Percentiles rank a stretch among this genome's conserved stretches.
phyloP scores from a whole-genome alignment of 1,140 invertebrate species.

The Drosophila nigromelanica region DNA sequence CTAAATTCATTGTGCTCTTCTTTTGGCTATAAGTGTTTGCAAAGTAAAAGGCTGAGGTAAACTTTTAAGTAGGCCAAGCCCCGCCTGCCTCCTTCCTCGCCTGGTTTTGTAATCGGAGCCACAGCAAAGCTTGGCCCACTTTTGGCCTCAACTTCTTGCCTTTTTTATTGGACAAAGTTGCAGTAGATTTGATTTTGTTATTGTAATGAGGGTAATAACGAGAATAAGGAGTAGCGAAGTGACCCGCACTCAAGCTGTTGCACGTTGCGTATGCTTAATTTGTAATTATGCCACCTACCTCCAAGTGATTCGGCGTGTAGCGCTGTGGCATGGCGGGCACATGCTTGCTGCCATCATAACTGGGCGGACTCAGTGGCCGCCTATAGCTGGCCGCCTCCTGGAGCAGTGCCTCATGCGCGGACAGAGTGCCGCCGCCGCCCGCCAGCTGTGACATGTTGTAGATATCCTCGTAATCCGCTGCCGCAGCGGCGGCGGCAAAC shows the following conservation, averaged over 20 bases:
- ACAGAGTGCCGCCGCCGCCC: slow-evolving; percentile 21
- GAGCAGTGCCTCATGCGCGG: slow-evolving; percentile 71
- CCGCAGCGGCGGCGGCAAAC: slow-evolving; percentile 68
- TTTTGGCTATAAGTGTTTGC: slow-evolving; percentile 8
- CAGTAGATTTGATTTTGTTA: slow-evolving; percentile 4
- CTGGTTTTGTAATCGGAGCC: background rate
- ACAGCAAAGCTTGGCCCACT: background rate
- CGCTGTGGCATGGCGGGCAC: slow-evolving; percentile 77
- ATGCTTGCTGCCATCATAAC: slow-evolving; percentile 82
- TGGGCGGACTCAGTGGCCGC: slow-evolving; percentile 83
- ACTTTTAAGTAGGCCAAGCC: slow-evolving; percentile 7
- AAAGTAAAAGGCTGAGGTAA: slow-evolving; percentile 1
- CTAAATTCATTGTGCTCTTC: slow-evolving; percentile 1
- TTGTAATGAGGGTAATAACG: background rate
- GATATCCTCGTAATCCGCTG: slow-evolving; percentile 91
- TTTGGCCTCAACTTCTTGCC: slow-evolving; percentile 9
- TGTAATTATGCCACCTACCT: slow-evolving; percentile 62
- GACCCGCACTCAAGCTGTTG: background rate
- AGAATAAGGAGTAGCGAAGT: background rate
- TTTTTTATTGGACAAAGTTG: slow-evolving; percentile 24
- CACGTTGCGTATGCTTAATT: slow-evolving; percentile 12
- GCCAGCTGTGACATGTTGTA: slow-evolving; percentile 85
- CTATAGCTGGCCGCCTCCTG: slow-evolving; percentile 82
- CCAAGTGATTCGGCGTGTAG: slow-evolving; percentile 82
- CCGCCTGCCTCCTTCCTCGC: background rate